Evolutionary conservation across 2,113 vertebrate genomes (phyloP).

Genomic region (Pluvialis apricaria): DNA sequence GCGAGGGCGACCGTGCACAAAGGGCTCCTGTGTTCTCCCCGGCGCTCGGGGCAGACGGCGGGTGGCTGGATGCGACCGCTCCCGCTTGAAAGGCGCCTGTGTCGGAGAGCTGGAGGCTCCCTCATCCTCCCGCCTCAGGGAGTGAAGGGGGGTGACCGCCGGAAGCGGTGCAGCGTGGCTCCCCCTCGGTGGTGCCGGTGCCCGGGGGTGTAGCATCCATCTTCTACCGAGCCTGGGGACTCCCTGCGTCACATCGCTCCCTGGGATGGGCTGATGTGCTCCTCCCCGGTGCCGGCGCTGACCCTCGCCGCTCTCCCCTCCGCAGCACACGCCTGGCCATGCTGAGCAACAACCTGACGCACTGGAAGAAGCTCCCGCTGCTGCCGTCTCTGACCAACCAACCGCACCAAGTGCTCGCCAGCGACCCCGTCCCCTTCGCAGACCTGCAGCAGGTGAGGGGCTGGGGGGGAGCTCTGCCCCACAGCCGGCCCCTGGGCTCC

Average conservation of each 20-base stretch:
- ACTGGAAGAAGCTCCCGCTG: constrained; percentile 85
- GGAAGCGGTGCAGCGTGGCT: not conserved
- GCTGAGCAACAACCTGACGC: constrained; percentile 84
- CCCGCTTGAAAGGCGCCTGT: not conserved
- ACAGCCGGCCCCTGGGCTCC: not conserved
- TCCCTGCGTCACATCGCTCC: not conserved
- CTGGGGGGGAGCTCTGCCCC: not conserved
- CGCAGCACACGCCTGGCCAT: constrained; percentile 85
- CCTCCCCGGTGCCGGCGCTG: not conserved
- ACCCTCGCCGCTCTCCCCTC: not conserved
- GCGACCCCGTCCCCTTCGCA: constrained; percentile 86
- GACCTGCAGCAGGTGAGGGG: constrained; percentile 90
- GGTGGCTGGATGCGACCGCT: not conserved
- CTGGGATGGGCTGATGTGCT: not conserved
- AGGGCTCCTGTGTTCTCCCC: not conserved
- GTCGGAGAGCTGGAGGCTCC: not conserved
- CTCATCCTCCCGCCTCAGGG: not conserved
- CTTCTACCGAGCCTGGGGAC: not conserved
- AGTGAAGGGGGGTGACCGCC: not conserved
- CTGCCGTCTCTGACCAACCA: constrained; percentile 91
- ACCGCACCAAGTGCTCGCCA: constrained; percentile 94
- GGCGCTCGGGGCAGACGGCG: not conserved
- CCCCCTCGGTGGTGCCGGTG: fast-evolving
- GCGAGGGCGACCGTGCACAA: not conserved
- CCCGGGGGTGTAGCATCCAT: not conserved